Conservation (phyloP, 2,888 invertebrate species). For the Nymphalis c-album region DNA sequence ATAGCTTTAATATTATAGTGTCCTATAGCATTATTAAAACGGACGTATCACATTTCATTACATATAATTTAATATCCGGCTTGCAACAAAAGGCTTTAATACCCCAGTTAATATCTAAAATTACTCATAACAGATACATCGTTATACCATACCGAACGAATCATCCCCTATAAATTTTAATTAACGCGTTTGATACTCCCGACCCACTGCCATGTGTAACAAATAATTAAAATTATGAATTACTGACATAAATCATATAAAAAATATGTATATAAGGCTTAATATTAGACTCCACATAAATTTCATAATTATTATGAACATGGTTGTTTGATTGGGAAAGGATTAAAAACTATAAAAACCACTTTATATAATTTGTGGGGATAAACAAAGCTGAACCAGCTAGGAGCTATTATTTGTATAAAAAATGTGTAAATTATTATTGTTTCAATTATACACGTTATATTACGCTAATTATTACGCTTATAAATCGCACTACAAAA, state of each 20-base stretch:
- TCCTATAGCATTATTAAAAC: not conserved
- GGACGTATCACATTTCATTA: conserved; percentile 16
- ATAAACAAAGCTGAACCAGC: no score
- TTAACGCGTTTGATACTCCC: conserved; percentile 64
- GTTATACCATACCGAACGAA: conserved; percentile 22
- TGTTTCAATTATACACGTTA: no score
- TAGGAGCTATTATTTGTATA: no score
- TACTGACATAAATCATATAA: not conserved
- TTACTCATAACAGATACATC: conserved; percentile 46
- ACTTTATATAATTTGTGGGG: no score
- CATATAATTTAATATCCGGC: conserved; percentile 38
- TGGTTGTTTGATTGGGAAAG: no score
- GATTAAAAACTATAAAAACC: no score
- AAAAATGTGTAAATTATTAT: no score
- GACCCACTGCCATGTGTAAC: conserved; percentile 40
- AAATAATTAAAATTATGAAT: conserved; percentile 16
- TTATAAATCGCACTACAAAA: not conserved
- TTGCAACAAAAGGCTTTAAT: conserved; percentile 54
- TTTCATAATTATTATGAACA: no score
- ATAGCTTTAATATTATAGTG: no score
- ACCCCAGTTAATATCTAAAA: conserved; percentile 51
- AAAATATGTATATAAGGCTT: not conserved
- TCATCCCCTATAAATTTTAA: conserved; percentile 65
- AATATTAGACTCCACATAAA: no score
- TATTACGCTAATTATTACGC: no score